A percentile compares a stretch with the other conserved stretches of the same genome.
Conservation (phyloP, 2,888 invertebrate species). For the Kuschelorhynchus macadamiae region DNA sequence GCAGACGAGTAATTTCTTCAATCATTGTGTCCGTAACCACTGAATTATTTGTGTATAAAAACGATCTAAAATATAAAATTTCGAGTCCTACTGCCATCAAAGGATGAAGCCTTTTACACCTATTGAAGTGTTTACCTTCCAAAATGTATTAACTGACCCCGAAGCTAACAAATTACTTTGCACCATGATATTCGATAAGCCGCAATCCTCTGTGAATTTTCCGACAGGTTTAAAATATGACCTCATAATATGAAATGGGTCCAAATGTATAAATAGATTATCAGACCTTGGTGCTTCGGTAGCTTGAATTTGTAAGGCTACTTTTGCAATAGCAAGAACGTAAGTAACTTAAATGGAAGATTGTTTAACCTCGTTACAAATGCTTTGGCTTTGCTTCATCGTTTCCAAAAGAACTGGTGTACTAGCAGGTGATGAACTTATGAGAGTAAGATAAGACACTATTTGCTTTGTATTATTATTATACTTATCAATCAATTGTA, state of each 20-base stretch:
- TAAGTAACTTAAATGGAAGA: slow-evolving; percentile 40
- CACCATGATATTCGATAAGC: slow-evolving; percentile 35
- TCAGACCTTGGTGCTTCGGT: slow-evolving; percentile 35
- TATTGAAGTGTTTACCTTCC: slow-evolving; percentile 55
- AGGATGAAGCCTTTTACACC: slow-evolving; percentile 45
- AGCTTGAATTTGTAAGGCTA: slow-evolving; percentile 55
- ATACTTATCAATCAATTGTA: slow-evolving; percentile 47
- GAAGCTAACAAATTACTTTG: slow-evolving; percentile 50
- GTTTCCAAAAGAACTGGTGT: slow-evolving; percentile 57
- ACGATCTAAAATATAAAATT: slow-evolving; percentile 54
- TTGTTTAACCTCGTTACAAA: slow-evolving; percentile 51
- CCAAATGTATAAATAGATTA: slow-evolving; percentile 56
- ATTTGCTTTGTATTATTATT: slow-evolving; percentile 52
- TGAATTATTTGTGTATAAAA: slow-evolving; percentile 41
- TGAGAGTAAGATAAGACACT: slow-evolving; percentile 57
- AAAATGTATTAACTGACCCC: slow-evolving; percentile 51
- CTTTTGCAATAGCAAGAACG: slow-evolving; percentile 38
- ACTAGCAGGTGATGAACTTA: slow-evolving; percentile 59
- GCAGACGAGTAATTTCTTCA: slow-evolving; percentile 48
- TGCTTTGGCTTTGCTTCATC: slow-evolving; percentile 49
- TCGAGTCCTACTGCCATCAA: slow-evolving; percentile 53
- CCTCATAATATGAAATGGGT: slow-evolving; percentile 58
- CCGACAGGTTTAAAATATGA: slow-evolving; percentile 53
- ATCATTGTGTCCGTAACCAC: slow-evolving; percentile 42
- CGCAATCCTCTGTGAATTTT: slow-evolving; percentile 23